These are phyloP conservation scores for Crenuchus spilurus DNA, from an alignment of 2,797 vertebrate genomes.

Conservation along the genomic window DNA sequence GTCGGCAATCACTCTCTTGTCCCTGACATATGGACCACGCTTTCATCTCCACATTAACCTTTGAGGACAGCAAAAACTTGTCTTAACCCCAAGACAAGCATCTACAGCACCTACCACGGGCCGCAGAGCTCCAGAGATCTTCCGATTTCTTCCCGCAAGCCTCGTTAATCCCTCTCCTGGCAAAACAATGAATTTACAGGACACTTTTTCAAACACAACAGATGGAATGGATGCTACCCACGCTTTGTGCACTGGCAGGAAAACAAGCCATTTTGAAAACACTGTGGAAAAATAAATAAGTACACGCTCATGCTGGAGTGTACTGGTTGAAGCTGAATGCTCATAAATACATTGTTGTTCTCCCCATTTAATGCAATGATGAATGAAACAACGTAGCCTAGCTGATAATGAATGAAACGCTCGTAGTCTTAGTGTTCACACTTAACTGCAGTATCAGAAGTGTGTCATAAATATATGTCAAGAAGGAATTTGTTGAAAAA, in stretches of 20 bases:
- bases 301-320: conserved; percentile 5
- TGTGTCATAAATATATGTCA: not conserved
- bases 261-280: conserved; percentile 20
- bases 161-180: not conserved
- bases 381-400: conserved; percentile 23
- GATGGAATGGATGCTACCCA: conserved; percentile 45
- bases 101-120: not conserved
- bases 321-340: conserved; percentile 9
- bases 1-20: conserved; percentile 8
- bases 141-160: not conserved
- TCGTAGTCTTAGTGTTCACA: not conserved
- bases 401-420: conserved; percentile 7
- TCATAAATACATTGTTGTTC: conserved; percentile 12
- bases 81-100: not conserved
- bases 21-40: conserved; percentile 50
- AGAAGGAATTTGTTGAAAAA: conserved; percentile 5
- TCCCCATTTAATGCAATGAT: conserved; percentile 9
- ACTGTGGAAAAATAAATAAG: not conserved
- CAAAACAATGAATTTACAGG: conserved; percentile 29
- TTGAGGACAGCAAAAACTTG: conserved; percentile 2
- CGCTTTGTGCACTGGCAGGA: conserved; percentile 15
- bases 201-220: conserved; percentile 31
- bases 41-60: conserved; percentile 38
- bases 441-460: not conserved
- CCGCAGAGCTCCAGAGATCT: not conserved